Percentiles rank a stretch among this genome's conserved stretches.
Conservation (phyloP, 2,113 vertebrate species). For the Tenrec ecaudatus region DNA sequence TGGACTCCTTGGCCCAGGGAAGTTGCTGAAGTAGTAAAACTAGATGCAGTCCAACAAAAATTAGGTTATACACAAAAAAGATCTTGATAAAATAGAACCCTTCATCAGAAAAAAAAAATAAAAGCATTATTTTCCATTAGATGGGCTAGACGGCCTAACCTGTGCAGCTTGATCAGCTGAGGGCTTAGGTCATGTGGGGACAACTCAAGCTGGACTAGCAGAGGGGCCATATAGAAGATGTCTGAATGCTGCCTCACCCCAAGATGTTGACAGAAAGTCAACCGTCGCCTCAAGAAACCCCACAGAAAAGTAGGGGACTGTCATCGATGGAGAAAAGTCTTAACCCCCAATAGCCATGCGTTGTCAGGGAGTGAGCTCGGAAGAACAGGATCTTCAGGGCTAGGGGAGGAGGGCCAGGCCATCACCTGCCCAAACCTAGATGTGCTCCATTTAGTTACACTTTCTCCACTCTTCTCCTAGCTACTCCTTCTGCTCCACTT, state of each 20-base stretch:
- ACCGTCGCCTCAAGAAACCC: neutral
- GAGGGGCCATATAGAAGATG: slow-evolving; percentile 44
- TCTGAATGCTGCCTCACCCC: slow-evolving; percentile 27
- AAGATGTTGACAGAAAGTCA: slow-evolving; percentile 40
- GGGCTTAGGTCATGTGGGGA: slow-evolving; percentile 76
- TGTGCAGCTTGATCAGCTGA: slow-evolving; percentile 67
- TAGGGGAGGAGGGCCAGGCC: neutral
- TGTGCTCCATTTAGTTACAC: neutral
- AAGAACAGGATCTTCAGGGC: neutral
- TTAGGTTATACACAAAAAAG: slow-evolving; percentile 59
- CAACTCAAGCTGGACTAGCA: slow-evolving; percentile 33
- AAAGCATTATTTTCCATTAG: neutral
- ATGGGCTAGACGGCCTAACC: slow-evolving; percentile 69
- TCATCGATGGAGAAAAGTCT: neutral
- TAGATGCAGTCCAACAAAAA: slow-evolving; percentile 63
- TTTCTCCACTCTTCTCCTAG: neutral
- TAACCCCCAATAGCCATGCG: neutral
- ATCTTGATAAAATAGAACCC: slow-evolving; percentile 50
- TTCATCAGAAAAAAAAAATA: neutral
- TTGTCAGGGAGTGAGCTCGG: neutral
- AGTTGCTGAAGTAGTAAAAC: slow-evolving; percentile 73
- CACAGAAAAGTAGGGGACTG: neutral
- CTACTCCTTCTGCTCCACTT: neutral
- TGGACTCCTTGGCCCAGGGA: slow-evolving; percentile 68
- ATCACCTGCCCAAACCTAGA: neutral